These are phyloP conservation scores for Emydocephalus ijimae DNA, from an alignment of 2,113 vertebrate species.

Conservation along the genomic window DNA sequence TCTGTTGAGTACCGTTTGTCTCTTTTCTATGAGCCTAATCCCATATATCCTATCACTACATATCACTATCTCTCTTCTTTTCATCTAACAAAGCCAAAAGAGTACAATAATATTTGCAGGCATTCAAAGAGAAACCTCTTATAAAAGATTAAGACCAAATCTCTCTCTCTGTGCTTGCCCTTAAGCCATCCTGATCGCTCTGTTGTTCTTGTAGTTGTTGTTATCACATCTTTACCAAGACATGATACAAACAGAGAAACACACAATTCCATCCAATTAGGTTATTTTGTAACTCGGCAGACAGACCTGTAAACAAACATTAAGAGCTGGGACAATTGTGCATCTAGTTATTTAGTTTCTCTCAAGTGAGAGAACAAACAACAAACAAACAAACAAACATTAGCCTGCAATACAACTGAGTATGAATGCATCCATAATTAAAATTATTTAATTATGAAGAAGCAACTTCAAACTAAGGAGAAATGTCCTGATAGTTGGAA, in stretches of 20 bases:
- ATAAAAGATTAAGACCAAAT: background rate
- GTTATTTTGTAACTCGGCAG: background rate
- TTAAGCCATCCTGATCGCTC: background rate
- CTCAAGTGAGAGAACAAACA: background rate
- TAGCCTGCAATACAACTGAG: background rate
- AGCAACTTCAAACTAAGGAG: background rate
- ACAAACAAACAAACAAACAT: background rate
- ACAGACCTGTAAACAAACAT: background rate
- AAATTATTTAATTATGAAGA: background rate
- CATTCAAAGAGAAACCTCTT: background rate
- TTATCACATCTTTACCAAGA: background rate
- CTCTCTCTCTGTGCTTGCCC: background rate
- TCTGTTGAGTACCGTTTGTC: background rate
- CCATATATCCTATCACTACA: background rate
- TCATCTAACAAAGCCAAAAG: background rate
- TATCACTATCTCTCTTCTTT: background rate
- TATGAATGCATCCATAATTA: background rate
- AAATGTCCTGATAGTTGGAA: background rate
- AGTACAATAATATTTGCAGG: background rate
- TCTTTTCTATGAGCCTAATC: background rate
- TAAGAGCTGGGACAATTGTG: background rate
- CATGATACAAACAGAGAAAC: background rate
- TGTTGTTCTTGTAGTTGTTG: background rate
- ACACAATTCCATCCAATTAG: background rate
- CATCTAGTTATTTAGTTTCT: background rate